phyloP scores from a whole-genome alignment of 1,140 invertebrate genomes.

The Asobara japonica region DNA sequence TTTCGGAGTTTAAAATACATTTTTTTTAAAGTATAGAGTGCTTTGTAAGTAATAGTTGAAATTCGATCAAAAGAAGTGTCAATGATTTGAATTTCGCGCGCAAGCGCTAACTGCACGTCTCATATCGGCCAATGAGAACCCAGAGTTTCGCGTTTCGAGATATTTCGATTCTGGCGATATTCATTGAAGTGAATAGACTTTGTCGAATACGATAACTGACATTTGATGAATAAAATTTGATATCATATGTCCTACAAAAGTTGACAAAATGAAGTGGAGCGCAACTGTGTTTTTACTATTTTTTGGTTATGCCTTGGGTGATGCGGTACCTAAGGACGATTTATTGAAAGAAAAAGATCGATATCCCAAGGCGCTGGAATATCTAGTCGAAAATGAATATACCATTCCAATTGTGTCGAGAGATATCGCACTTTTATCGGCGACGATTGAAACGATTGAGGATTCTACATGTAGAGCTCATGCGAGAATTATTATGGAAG shows the following conservation, averaged over 20 bases:
- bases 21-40: no score
- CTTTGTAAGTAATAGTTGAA: no score
- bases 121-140: no score
- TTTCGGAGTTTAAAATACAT: no score
- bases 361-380: background rate
- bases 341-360: conserved; percentile 1
- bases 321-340: background rate
- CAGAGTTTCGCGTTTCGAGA: no score
- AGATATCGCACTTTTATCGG: conserved; percentile 47
- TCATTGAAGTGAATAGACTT: no score
- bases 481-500: conserved; percentile 63
- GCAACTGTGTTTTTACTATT: background rate
- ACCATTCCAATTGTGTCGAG: conserved; percentile 38
- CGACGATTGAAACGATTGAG: conserved; percentile 60
- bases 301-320: background rate
- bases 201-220: no score
- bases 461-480: conserved; percentile 64
- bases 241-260: background rate
- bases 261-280: background rate
- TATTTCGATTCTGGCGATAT: no score
- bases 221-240: background rate
- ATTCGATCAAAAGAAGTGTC: no score
- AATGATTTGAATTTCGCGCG: no score
- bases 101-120: no score
- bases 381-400: conserved; percentile 29